A percentile compares a stretch with the other conserved stretches of the same genome.
phyloP scores from a whole-genome alignment of 2,888 invertebrate species.

The Myopa tessellatipennis region DNA sequence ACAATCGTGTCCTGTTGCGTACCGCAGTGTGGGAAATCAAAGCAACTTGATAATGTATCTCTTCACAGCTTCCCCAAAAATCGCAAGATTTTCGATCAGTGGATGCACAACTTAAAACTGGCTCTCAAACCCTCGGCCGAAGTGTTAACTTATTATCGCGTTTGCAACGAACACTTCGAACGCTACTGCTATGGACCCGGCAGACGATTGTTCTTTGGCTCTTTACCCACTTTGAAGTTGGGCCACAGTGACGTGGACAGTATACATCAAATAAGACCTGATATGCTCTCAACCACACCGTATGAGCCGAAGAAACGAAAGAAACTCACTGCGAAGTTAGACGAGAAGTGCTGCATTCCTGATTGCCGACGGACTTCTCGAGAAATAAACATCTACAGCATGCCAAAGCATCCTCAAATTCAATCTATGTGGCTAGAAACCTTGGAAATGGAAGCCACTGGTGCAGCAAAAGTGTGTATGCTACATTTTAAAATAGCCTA shows the following conservation, averaged over 20 bases:
- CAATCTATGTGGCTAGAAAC: slow-evolving; percentile 42
- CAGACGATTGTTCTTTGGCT: slow-evolving; percentile 38
- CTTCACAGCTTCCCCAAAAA: slow-evolving; percentile 51
- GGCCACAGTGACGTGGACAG: slow-evolving; percentile 48
- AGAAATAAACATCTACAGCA: slow-evolving; percentile 40
- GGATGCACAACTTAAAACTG: slow-evolving; percentile 55
- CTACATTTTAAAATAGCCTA: slow-evolving; percentile 54
- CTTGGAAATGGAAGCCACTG: slow-evolving; percentile 16
- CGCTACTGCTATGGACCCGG: slow-evolving; percentile 41
- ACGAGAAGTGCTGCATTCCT: slow-evolving; percentile 51
- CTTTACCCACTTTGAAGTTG: slow-evolving; percentile 56
- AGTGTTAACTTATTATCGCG: slow-evolving; percentile 41
- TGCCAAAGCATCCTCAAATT: slow-evolving; percentile 49
- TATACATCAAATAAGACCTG: slow-evolving; percentile 14
- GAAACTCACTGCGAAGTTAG: neutral
- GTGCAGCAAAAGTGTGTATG: slow-evolving; percentile 50
- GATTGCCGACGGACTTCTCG: slow-evolving; percentile 49
- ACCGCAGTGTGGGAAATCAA: slow-evolving; percentile 48
- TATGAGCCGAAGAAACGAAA: slow-evolving; percentile 34
- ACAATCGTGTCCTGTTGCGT: slow-evolving; percentile 49
- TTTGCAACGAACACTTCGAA: slow-evolving; percentile 56
- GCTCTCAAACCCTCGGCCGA: slow-evolving; percentile 42
- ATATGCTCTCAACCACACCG: neutral
- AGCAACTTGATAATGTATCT: slow-evolving; percentile 39
- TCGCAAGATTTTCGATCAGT: slow-evolving; percentile 48